Percentiles rank a stretch among this genome's conserved stretches.
Evolutionary conservation across 2,797 vertebrate species (phyloP).

Genomic region (Sciurus carolinensis): DNA sequence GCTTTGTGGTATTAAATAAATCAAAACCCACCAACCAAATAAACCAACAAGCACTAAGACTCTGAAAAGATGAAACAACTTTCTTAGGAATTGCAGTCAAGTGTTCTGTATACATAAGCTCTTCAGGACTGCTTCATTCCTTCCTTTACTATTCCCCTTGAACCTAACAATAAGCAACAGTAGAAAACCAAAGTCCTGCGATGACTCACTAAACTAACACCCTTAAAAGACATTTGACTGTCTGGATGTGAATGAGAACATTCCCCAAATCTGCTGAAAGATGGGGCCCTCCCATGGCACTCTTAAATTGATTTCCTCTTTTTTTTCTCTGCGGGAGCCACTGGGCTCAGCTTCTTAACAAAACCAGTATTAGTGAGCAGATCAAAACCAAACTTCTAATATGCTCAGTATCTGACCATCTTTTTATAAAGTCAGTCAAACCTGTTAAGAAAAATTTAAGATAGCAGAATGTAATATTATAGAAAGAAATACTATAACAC

Average conservation of each 20-base stretch:
- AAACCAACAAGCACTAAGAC: neutral
- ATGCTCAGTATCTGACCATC: conserved; percentile 64
- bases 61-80: conserved; percentile 54
- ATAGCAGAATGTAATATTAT: conserved; percentile 65
- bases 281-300: conserved; percentile 69
- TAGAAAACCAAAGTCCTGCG: conserved; percentile 54
- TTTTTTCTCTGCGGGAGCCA: conserved; percentile 72
- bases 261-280: conserved; percentile 74
- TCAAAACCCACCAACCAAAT: conserved; percentile 18
- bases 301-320: conserved; percentile 80
- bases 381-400: conserved; percentile 73
- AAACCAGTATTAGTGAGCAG: conserved; percentile 79
- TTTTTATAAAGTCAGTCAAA: conserved; percentile 75
- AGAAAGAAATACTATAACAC: conserved; percentile 9
- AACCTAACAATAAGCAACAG: conserved; percentile 68
- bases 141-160: conserved; percentile 60
- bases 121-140: conserved; percentile 54
- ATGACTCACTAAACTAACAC: conserved; percentile 70
- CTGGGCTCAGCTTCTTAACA: conserved; percentile 69
- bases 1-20: neutral
- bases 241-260: conserved; percentile 67
- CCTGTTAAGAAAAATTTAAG: conserved; percentile 66
- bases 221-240: conserved; percentile 74
- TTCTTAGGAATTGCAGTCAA: conserved; percentile 47
- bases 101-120: conserved; percentile 22